Evolutionary conservation across 2,113 vertebrate genomes (phyloP), one percentile per base, ranked within the genome.

Genomic region (Tragelaphus strepsiceros): DNA sequence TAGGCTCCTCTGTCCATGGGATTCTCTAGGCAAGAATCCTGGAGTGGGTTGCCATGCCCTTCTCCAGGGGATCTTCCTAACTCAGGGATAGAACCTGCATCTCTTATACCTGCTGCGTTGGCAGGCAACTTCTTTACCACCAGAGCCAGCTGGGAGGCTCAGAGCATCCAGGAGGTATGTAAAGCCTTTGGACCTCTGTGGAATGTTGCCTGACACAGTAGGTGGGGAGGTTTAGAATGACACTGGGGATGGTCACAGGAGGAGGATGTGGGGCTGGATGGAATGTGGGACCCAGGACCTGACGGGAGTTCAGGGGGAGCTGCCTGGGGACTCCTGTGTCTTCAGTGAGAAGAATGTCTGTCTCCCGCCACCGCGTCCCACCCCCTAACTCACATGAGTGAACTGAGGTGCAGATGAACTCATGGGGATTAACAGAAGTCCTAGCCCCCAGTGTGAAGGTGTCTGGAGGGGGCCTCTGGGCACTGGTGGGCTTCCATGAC

Each of bases 21-120:
- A 21, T 21, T 71, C n/a, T 71, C 64, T 11, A 35, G n/a, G 64
- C 8, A 5, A 35, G 64, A 5, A 71, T 11, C 1, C 64, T 71
- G n/a, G n/a, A 35, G 64, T 35, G 64, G 64, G n/a, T 35, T 11
- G n/a, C 17, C 64, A 11, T 71, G 64, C 64, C 64, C 64, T 35
- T 17, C n/a, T 71, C 32, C 64, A 21, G 64, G 9, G 64, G n/a
- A 0, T 4, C 61, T 64, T 35, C 64, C 64, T 5, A 4, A 35
- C 64, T 11, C 64, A 71, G 64, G 17, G 64, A 21, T 21, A 4
- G 0, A 11, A 35, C 8, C n/a, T 5, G 17, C 9, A 0, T 21
- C 64, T 71, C 64, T 71, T 6, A 3, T 1, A 0, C 11, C 17
- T 3, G n/a, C n/a, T 35, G 64, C n/a, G 0, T 1, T 21, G 17